A percentile compares a stretch with the other conserved stretches of the same genome.
phyloP scores from a whole-genome alignment of 2,888 invertebrate genomes.

The Pasiphila rectangulata region DNA sequence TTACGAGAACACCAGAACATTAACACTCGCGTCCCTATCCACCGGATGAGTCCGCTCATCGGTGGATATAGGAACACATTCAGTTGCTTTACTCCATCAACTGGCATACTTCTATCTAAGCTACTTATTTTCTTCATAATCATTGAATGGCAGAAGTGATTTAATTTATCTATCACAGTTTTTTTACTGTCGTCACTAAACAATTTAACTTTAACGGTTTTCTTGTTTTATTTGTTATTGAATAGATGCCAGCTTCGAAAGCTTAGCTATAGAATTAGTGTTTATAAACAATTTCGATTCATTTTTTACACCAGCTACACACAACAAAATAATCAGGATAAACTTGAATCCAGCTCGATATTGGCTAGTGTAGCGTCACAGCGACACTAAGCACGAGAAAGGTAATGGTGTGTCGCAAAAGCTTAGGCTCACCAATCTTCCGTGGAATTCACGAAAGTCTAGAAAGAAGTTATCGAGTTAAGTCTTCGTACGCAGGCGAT shows the following conservation, averaged over 20 bases:
- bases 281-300: not conserved
- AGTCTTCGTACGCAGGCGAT: slow-evolving; percentile 1
- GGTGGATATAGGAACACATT: slow-evolving; percentile 26
- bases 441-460: not conserved
- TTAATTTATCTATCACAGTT: slow-evolving; percentile 58
- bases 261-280: slow-evolving; percentile 5
- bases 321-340: too few species aligned
- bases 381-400: too few species aligned
- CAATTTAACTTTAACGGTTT: slow-evolving; percentile 65
- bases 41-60: not conserved
- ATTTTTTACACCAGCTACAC: not conserved
- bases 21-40: not conserved
- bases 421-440: too few species aligned
- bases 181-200: slow-evolving; percentile 75
- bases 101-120: slow-evolving; percentile 63
- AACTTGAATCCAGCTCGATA: too few species aligned
- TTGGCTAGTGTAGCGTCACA: too few species aligned
- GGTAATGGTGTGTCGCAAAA: too few species aligned
- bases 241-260: slow-evolving; percentile 6
- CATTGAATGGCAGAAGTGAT: slow-evolving; percentile 57
- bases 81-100: slow-evolving; percentile 61
- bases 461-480: not conserved
- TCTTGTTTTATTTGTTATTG: slow-evolving; percentile 27
- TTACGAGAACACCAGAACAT: slow-evolving; percentile 11
- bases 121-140: slow-evolving; percentile 60